Conservation (phyloP, 2,797 vertebrate genomes). For the Novumbra hubbsi region DNA sequence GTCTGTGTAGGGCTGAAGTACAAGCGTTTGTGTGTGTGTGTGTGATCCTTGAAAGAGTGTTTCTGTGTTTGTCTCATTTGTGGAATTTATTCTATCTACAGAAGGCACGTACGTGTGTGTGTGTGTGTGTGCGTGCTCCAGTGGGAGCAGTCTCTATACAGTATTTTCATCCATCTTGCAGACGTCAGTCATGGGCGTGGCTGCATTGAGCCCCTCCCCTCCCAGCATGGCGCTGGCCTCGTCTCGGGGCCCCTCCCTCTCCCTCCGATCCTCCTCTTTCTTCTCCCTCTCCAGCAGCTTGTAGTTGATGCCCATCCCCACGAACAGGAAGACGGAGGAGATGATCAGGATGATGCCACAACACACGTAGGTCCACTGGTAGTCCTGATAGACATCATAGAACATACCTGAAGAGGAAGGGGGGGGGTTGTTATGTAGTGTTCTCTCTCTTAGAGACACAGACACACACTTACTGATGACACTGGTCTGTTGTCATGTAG, state of each 20-base stretch:
- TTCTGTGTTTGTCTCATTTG: neutral
- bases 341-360: constrained; percentile 85
- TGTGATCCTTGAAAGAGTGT: neutral
- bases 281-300: constrained; percentile 78
- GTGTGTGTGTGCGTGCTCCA: too few relatives aligned
- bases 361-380: constrained; percentile 89
- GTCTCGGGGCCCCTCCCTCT: constrained; percentile 70
- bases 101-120: constrained; percentile 38
- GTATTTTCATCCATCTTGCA: constrained; percentile 68
- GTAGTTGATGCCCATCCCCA: constrained; percentile 95
- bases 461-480: constrained; percentile 73
- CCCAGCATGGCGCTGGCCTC: constrained; percentile 69
- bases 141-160: constrained; percentile 19
- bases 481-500: neutral
- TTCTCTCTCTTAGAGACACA: neutral
- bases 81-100: neutral
- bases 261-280: constrained; percentile 68
- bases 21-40: neutral
- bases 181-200: constrained; percentile 34
- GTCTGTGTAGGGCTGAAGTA: neutral
- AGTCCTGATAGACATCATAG: constrained; percentile 81
- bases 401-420: constrained; percentile 72
- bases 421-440: neutral
- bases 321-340: constrained; percentile 83
- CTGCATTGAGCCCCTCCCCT: constrained; percentile 41